Conservation (phyloP, 2,797 vertebrate species). For the Octomys mimax region DNA sequence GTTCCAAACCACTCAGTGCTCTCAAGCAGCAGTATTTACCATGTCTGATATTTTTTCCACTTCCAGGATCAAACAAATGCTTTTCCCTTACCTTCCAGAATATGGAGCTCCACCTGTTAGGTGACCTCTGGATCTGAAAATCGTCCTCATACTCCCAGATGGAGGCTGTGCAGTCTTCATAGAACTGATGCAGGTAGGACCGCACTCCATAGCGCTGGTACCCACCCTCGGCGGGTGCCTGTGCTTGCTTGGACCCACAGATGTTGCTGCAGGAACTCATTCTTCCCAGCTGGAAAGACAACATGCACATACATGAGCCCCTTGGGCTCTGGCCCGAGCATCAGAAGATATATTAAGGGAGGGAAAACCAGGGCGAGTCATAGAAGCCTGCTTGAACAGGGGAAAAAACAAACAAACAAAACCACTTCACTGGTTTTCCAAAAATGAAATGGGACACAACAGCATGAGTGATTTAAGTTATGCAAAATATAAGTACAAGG, state of each 20-base stretch:
- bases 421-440: not conserved
- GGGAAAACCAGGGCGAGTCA: not conserved
- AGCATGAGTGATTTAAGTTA: constrained; percentile 41
- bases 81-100: constrained; percentile 96
- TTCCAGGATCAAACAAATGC: not conserved
- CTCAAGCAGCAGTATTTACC: not conserved
- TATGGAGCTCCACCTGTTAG: constrained; percentile 97
- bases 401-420: not conserved
- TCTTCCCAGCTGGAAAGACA: constrained; percentile 91
- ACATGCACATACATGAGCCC: not conserved
- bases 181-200: constrained; percentile 99
- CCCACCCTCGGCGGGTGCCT: constrained; percentile 87
- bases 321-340: not conserved
- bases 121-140: constrained; percentile 99
- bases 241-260: constrained; percentile 93
- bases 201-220: constrained; percentile 97
- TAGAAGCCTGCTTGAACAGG: not conserved
- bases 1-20: not conserved
- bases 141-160: constrained; percentile 99
- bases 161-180: constrained; percentile 99
- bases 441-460: constrained; percentile 26
- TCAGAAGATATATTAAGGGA: not conserved
- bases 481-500: constrained; percentile 41
- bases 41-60: not conserved
- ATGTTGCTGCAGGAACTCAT: constrained; percentile 96